These are phyloP conservation scores for Drosophila hydei DNA, from an alignment of 1,140 invertebrate genomes.

Conservation along the genomic window DNA sequence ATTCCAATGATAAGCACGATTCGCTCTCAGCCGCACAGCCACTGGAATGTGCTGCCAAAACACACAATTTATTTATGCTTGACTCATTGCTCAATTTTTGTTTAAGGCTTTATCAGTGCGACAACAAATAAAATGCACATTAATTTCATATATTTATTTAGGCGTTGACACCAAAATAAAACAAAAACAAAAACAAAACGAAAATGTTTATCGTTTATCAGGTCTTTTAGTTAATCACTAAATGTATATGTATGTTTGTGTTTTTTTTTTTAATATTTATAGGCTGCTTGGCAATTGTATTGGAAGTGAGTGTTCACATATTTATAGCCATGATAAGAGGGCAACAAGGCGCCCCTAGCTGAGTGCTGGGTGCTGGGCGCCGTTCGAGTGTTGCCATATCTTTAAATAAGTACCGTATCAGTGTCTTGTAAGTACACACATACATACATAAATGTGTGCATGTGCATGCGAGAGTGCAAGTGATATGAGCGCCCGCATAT, in stretches of 20 bases:
- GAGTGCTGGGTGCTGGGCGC: neutral
- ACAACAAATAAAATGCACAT: constrained; percentile 19
- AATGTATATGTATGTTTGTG: constrained; percentile 1
- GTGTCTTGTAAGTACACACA: neutral
- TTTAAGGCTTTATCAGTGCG: constrained; percentile 11
- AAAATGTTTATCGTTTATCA: constrained; percentile 40
- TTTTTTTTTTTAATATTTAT: constrained; percentile 61
- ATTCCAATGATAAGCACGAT: constrained; percentile 51
- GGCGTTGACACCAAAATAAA: constrained; percentile 3
- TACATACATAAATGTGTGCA: too few relatives aligned
- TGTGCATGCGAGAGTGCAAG: neutral
- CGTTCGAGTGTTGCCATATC: constrained; percentile 24
- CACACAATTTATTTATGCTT: neutral
- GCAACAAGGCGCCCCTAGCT: constrained; percentile 25
- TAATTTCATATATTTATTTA: constrained; percentile 14
- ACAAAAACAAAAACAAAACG: neutral
- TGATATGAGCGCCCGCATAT: constrained; percentile 19
- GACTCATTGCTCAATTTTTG: constrained; percentile 14
- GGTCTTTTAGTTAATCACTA: constrained; percentile 38
- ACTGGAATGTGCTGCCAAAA: neutral
- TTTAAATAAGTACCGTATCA: constrained; percentile 6
- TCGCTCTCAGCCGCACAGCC: constrained; percentile 5
- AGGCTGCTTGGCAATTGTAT: constrained; percentile 48
- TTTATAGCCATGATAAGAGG: constrained; percentile 63
- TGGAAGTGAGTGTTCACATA: constrained; percentile 54